Evolutionary conservation across 2,888 invertebrate species (phyloP).

Genomic region (Agonopterix subpropinquella): DNA sequence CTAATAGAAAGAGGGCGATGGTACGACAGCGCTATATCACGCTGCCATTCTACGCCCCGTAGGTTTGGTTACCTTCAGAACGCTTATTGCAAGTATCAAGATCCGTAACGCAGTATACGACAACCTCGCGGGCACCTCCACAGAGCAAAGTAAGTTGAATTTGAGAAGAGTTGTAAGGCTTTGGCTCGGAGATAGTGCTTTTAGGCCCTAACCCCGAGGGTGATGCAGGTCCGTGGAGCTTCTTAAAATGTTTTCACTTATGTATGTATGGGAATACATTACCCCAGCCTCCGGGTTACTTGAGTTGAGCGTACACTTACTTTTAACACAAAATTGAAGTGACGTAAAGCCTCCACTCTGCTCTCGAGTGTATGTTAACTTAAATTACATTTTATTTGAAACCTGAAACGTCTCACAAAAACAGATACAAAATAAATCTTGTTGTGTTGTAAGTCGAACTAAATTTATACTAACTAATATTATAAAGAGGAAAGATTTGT

Average conservation of each 20-base stretch:
- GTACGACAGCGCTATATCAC: too few relatives aligned
- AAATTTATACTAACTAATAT: too few relatives aligned
- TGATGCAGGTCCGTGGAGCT: constrained; percentile 73
- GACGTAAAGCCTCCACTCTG: constrained; percentile 69
- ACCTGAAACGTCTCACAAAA: constrained; percentile 42
- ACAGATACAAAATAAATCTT: background rate
- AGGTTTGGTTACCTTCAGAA: too few relatives aligned
- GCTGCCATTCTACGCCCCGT: too few relatives aligned
- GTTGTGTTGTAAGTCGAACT: too few relatives aligned
- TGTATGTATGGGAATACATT: constrained; percentile 75
- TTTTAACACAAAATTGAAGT: constrained; percentile 73
- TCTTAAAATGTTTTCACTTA: constrained; percentile 76
- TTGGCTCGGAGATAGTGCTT: constrained; percentile 76
- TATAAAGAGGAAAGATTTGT: too few relatives aligned
- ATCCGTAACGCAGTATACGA: too few relatives aligned
- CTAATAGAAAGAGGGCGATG: too few relatives aligned
- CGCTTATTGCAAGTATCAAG: too few relatives aligned
- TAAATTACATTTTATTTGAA: constrained; percentile 67
- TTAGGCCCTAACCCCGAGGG: constrained; percentile 76
- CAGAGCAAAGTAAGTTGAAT: constrained; percentile 74
- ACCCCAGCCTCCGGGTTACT: constrained; percentile 69
- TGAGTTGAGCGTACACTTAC: constrained; percentile 64
- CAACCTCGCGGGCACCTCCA: constrained; percentile 57
- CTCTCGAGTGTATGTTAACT: constrained; percentile 65
- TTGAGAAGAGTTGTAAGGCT: constrained; percentile 76